Evolutionary conservation across 2,797 vertebrate species (phyloP).

Genomic region (Anguilla marmorata): DNA sequence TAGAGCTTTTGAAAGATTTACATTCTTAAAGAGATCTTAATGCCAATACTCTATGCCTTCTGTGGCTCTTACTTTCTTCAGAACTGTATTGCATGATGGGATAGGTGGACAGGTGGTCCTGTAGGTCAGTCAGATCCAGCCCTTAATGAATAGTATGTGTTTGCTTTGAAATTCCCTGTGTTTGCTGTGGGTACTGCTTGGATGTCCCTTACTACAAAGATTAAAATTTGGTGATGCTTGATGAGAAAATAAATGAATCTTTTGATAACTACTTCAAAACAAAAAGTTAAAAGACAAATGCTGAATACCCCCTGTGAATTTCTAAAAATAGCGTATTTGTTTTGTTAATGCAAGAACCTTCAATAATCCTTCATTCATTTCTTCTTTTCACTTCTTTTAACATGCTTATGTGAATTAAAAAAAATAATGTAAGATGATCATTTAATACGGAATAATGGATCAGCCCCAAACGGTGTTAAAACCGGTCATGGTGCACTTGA

Average conservation of each 20-base stretch:
- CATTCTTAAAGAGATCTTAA: background rate
- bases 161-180: background rate
- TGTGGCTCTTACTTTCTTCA: background rate
- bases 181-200: background rate
- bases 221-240: background rate
- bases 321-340: background rate
- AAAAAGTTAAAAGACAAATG: background rate
- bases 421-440: background rate
- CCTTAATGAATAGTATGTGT: background rate
- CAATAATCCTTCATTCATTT: background rate
- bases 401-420: no score
- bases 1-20: background rate
- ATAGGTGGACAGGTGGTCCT: background rate
- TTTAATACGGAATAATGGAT: background rate
- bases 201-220: background rate
- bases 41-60: background rate
- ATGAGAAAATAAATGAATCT: background rate
- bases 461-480: slow-evolving; percentile 2
- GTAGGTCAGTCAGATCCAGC: background rate
- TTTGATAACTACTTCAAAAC: background rate
- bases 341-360: background rate
- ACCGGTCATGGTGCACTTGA: background rate
- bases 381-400: background rate
- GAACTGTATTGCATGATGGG: background rate
- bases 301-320: background rate